Evolutionary conservation across 2,797 vertebrate species (phyloP).

Genomic region (Epinephelus awoara): DNA sequence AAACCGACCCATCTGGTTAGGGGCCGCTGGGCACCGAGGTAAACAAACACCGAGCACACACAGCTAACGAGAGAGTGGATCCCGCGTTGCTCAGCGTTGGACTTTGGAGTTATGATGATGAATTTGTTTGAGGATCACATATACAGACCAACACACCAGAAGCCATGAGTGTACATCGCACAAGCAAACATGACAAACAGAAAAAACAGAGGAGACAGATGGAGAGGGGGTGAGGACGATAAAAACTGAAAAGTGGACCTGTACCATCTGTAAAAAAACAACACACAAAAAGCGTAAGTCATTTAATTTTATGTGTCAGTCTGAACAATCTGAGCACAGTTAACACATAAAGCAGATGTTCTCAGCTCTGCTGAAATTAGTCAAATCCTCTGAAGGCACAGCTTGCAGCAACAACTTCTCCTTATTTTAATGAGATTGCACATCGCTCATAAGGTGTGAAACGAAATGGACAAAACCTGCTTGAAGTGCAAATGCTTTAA

Average conservation of each 20-base stretch:
- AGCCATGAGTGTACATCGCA: constrained; percentile 65
- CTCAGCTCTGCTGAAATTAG: constrained; percentile 15
- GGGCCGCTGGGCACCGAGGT: constrained; percentile 44
- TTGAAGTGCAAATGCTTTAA: not conserved
- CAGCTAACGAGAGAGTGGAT: constrained; percentile 27
- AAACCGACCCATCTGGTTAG: constrained; percentile 60
- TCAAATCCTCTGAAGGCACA: constrained; percentile 35
- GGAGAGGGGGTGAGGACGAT: constrained; percentile 79
- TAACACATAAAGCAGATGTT: constrained; percentile 49
- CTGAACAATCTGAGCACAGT: constrained; percentile 10
- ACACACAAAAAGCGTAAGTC: constrained; percentile 16
- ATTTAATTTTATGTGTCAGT: constrained; percentile 42
- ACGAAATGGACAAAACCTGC: not conserved
- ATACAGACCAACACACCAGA: constrained; percentile 58
- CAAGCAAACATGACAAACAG: constrained; percentile 63
- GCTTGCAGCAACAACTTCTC: constrained; percentile 13
- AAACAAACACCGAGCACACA: constrained; percentile 58
- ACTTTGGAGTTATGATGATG: constrained; percentile 29
- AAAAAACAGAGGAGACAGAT: constrained; percentile 69
- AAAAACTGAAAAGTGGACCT: constrained; percentile 71
- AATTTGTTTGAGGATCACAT: constrained; percentile 57
- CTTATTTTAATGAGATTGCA: constrained; percentile 2
- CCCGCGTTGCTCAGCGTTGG: constrained; percentile 15
- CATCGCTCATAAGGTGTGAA: not conserved
- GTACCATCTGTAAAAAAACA: constrained; percentile 78